Evolutionary conservation across 2,113 vertebrate species (phyloP).

Genomic region (Sylvilagus bachmani): DNA sequence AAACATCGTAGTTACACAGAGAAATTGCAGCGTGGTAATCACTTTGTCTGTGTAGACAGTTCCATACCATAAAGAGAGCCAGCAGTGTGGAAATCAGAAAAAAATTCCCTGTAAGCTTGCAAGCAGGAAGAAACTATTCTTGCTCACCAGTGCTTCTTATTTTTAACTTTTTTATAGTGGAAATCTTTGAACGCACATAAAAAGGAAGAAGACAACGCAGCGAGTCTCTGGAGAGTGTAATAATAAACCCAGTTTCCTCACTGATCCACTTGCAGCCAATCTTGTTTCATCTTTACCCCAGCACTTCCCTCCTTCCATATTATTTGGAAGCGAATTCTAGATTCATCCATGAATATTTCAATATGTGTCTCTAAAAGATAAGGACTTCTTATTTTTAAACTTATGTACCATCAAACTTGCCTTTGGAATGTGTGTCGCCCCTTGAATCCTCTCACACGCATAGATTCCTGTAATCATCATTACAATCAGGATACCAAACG

Average conservation of each 20-base stretch:
- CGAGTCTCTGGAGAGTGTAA: background rate
- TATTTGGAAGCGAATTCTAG: slow-evolving; percentile 42
- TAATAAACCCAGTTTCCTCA: slow-evolving; percentile 13
- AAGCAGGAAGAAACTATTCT: slow-evolving; percentile 13
- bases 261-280: background rate
- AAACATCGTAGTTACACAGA: background rate
- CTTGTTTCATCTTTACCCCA: background rate
- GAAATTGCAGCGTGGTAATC: background rate
- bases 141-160: background rate
- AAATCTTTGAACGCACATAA: slow-evolving; percentile 46
- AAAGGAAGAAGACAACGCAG: slow-evolving; percentile 19
- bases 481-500: background rate
- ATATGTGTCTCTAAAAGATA: slow-evolving; percentile 6
- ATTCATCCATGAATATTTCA: slow-evolving; percentile 54
- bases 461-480: background rate
- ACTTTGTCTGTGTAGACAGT: background rate
- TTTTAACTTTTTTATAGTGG: slow-evolving; percentile 52
- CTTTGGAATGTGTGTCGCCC: background rate
- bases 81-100: background rate
- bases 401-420: background rate
- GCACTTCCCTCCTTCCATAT: background rate
- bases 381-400: slow-evolving; percentile 13
- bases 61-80: background rate
- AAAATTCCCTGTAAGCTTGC: background rate
- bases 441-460: background rate